Percentiles rank a stretch among this genome's conserved stretches.
phyloP scores from a whole-genome alignment of 2,888 invertebrate species.

The Callimorpha dominula region DNA sequence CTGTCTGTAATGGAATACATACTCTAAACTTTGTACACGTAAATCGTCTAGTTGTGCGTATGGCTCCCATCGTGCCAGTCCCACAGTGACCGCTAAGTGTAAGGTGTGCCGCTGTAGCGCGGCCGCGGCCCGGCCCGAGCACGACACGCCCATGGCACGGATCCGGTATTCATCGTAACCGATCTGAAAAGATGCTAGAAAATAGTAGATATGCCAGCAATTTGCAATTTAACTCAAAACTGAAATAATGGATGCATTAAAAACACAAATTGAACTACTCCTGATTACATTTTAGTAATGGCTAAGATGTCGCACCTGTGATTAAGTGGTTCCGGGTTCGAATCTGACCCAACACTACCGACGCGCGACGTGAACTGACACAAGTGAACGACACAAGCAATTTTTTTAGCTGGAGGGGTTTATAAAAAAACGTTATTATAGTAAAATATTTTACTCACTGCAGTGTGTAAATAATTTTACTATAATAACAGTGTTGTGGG shows the following conservation, averaged over 20 bases:
- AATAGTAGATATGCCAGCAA: background rate
- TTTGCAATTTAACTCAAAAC: background rate
- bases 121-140: slow-evolving; percentile 73
- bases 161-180: slow-evolving; percentile 83
- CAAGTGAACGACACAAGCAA: no score
- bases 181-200: slow-evolving; percentile 57
- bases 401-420: no score
- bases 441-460: no score
- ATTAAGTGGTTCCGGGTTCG: no score
- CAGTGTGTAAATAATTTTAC: no score
- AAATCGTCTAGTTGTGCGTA: slow-evolving; percentile 79
- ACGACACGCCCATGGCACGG: slow-evolving; percentile 76
- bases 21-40: slow-evolving; percentile 73
- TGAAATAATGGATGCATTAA: no score
- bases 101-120: slow-evolving; percentile 63
- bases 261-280: no score
- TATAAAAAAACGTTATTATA: no score
- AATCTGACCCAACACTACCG: no score
- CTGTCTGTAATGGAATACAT: slow-evolving; percentile 47
- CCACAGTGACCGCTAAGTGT: slow-evolving; percentile 71
- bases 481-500: no score
- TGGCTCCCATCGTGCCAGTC: slow-evolving; percentile 76
- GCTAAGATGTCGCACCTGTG: background rate
- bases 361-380: no score
- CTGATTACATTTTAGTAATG: no score